phyloP scores from a whole-genome alignment of 35 echinoderm and acorn worm genomes.

The Lytechinus variegatus region DNA sequence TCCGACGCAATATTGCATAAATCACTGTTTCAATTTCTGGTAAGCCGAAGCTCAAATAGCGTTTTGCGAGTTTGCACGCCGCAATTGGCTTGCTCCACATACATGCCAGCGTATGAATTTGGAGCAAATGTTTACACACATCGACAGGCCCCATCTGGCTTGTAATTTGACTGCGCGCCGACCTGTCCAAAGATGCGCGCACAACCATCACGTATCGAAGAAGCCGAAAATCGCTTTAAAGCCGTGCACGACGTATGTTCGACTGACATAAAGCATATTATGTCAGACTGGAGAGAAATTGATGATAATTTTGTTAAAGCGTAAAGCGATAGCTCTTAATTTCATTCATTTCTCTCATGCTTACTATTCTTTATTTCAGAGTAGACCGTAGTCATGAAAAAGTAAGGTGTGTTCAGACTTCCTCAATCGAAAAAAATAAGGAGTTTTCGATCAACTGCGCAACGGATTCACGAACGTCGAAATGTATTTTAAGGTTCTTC shows the following conservation, averaged over 20 bases:
- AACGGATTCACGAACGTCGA: too few species aligned
- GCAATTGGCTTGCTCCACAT: slow-evolving; percentile 1
- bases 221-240: neutral
- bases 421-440: too few species aligned
- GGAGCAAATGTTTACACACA: slow-evolving; percentile 44
- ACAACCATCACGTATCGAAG: neutral
- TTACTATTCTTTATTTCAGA: neutral
- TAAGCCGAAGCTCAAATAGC: slow-evolving; percentile 35
- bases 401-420: too few species aligned
- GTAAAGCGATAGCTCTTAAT: neutral
- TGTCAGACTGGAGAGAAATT: slow-evolving; percentile 8
- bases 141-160: slow-evolving; percentile 21
- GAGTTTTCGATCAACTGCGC: too few species aligned
- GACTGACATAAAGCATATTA: neutral
- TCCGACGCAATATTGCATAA: slow-evolving; percentile 36
- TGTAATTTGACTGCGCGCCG: neutral
- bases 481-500: too few species aligned
- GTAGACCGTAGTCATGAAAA: too few species aligned
- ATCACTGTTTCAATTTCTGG: slow-evolving; percentile 42
- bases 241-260: neutral
- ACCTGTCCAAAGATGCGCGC: neutral
- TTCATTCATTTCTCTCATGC: neutral
- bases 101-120: slow-evolving; percentile 32
- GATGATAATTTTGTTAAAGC: slow-evolving; percentile 1
- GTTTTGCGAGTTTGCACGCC: slow-evolving; percentile 1